Evolutionary conservation across 2,797 vertebrate genomes (phyloP).

Genomic region (Pteronotus mesoamericanus): DNA sequence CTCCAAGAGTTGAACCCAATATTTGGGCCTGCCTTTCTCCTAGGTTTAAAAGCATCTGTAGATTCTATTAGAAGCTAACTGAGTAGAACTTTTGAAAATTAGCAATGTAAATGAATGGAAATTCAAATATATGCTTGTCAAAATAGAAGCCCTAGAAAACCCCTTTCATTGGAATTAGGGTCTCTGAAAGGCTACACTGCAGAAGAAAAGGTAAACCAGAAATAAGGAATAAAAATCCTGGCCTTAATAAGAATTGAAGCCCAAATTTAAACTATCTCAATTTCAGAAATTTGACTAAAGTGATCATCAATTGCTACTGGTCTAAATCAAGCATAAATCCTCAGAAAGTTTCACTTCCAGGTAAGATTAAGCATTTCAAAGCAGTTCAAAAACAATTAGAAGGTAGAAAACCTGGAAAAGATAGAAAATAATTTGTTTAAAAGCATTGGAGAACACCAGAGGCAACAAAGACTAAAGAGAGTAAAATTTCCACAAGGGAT

Average conservation of each 20-base stretch:
- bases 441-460: neutral
- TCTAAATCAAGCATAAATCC: neutral
- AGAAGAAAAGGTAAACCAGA: neutral
- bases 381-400: neutral
- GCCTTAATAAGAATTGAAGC: neutral
- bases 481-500: neutral
- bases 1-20: neutral
- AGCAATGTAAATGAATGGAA: neutral
- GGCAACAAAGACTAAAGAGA: neutral
- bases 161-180: neutral
- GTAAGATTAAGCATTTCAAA: neutral
- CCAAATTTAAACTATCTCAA: neutral
- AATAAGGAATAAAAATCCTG: neutral
- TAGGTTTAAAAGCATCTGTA: neutral
- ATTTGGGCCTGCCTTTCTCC: neutral
- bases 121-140: neutral
- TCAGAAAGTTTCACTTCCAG: neutral
- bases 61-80: neutral
- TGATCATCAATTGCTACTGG: neutral
- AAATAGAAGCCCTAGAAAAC: neutral
- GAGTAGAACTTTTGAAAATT: conserved; percentile 5
- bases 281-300: neutral
- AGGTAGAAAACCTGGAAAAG: conserved; percentile 6
- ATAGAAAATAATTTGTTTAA: neutral
- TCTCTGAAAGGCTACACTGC: neutral